A percentile compares a stretch with the other conserved stretches of the same genome.
Evolutionary conservation across 2,888 invertebrate species (phyloP).

Genomic region (Pheosia gnoma): DNA sequence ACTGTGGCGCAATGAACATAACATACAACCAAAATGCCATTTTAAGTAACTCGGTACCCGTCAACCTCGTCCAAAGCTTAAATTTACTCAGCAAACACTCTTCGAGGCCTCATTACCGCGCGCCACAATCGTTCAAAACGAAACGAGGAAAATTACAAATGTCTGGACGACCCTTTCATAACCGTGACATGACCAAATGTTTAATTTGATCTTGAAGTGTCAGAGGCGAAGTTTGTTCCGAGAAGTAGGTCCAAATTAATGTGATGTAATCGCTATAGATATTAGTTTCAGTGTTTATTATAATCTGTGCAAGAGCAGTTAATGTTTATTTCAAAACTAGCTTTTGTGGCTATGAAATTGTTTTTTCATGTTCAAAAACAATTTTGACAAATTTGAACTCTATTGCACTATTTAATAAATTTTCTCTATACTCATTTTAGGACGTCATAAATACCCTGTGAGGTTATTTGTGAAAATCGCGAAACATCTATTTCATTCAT

Average conservation of each 20-base stretch:
- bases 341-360: too few relatives aligned
- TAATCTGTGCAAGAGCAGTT: too few relatives aligned
- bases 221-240: not conserved
- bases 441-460: too few relatives aligned
- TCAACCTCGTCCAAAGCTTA: conserved; percentile 10
- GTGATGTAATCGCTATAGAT: not conserved
- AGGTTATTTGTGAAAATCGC: too few relatives aligned
- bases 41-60: not conserved
- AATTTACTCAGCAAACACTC: conserved; percentile 41
- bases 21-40: not conserved
- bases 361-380: too few relatives aligned
- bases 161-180: conserved; percentile 23
- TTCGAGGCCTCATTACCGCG: conserved; percentile 29
- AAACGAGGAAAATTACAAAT: conserved; percentile 18
- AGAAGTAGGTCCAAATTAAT: conserved; percentile 20
- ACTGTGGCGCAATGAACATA: not conserved
- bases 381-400: too few relatives aligned
- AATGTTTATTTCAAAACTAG: too few relatives aligned
- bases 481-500: too few relatives aligned
- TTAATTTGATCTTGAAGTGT: conserved; percentile 19
- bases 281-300: not conserved
- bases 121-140: conserved; percentile 29
- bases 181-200: conserved; percentile 19
- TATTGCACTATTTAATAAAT: too few relatives aligned
- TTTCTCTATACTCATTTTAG: too few relatives aligned